A percentile compares a stretch with the other conserved stretches of the same genome.
Evolutionary conservation across 2,797 vertebrate genomes (phyloP).

Genomic region (Crocidura indochinensis): DNA sequence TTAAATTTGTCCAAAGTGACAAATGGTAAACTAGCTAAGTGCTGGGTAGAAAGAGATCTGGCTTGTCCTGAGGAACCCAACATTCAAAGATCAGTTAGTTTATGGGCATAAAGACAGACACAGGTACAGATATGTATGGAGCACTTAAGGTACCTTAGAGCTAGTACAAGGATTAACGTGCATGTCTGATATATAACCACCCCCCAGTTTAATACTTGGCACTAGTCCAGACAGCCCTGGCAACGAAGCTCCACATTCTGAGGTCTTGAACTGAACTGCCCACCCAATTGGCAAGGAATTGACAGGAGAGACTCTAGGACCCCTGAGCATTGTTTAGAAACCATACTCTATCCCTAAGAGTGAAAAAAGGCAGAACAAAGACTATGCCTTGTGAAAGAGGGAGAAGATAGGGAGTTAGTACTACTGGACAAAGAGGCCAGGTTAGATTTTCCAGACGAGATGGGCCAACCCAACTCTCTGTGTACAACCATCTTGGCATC

Average conservation of each 20-base stretch:
- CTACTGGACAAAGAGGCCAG: neutral
- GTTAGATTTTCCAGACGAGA: neutral
- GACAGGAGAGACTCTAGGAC: neutral
- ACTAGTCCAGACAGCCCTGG: too few species aligned
- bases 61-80: neutral
- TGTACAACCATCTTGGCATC: neutral
- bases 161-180: too few species aligned
- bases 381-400: neutral
- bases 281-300: neutral
- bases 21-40: neutral
- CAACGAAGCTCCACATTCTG: too few species aligned
- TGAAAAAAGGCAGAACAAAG: neutral
- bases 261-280: too few species aligned
- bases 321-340: neutral
- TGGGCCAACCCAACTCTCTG: neutral
- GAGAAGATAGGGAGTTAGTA: neutral
- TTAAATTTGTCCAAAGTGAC: neutral
- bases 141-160: too few species aligned
- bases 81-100: neutral
- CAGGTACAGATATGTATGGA: rapidly evolving
- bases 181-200: too few species aligned
- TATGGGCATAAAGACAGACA: rapidly evolving
- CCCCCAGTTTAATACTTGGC: too few species aligned
- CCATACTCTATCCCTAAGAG: too few species aligned
- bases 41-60: neutral